Conservation (phyloP, 2,797 vertebrate species). For the Cryptoblepharus egeriae region DNA sequence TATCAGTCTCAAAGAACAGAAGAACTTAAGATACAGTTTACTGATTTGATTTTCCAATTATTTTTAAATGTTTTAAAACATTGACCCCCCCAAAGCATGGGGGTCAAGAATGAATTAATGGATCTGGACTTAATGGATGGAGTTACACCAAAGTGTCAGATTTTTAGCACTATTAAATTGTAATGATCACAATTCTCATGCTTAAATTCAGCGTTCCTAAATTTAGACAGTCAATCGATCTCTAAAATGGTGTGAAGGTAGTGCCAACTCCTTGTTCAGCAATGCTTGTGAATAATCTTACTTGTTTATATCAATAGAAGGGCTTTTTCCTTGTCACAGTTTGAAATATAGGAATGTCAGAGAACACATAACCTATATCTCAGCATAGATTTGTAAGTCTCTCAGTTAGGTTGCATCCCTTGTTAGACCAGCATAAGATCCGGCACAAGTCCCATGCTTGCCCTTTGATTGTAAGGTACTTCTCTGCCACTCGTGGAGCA, state of each 20-base stretch:
- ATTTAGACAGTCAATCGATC: background rate
- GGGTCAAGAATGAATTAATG: background rate
- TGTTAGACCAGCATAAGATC: no score
- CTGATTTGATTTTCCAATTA: background rate
- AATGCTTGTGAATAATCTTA: background rate
- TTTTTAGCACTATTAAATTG: conserved; percentile 1
- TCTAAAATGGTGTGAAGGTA: background rate
- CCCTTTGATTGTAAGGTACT: no score
- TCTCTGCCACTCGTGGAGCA: no score
- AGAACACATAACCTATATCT: background rate
- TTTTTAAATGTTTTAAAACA: background rate
- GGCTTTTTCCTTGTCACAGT: background rate
- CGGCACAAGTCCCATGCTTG: no score
- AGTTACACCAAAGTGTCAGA: background rate
- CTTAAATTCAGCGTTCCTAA: background rate
- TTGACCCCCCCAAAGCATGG: background rate
- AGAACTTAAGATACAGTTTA: background rate
- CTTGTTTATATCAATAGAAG: background rate
- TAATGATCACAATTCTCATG: background rate
- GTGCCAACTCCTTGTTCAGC: background rate
- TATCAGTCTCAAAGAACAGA: background rate
- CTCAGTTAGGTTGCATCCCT: no score
- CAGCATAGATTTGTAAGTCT: background rate
- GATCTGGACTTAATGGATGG: background rate
- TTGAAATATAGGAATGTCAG: background rate